Evolutionary conservation across 2,797 vertebrate species (phyloP).

Genomic region (Brachymystax lenok): DNA sequence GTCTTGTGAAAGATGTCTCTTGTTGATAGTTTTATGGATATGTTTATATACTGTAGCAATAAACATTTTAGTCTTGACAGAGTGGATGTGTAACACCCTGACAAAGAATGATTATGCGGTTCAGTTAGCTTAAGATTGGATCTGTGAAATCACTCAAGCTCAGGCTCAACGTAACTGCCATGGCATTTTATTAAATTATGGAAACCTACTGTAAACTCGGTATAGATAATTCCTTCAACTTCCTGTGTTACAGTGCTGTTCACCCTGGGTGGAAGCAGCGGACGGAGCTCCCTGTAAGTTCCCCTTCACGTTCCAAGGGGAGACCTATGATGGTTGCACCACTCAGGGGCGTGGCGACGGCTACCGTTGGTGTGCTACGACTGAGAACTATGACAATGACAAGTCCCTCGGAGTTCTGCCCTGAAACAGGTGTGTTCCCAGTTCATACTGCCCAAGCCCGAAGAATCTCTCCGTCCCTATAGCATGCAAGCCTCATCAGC

Average conservation of each 20-base stretch:
- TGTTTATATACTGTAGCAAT: too few species aligned
- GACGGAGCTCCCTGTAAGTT: conserved; percentile 93
- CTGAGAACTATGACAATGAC: conserved; percentile 91
- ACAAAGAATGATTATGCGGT: too few species aligned
- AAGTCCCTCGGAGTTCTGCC: conserved; percentile 94
- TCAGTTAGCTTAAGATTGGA: too few species aligned
- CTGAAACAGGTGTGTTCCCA: conserved; percentile 86
- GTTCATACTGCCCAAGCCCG: too few species aligned
- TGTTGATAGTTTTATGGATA: too few species aligned
- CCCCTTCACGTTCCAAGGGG: conserved; percentile 92
- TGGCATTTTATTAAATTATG: neutral
- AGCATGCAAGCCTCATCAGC: too few species aligned
- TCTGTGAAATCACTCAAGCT: too few species aligned
- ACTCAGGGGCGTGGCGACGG: conserved; percentile 91
- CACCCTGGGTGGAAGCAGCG: conserved; percentile 90
- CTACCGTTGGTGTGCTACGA: conserved; percentile 97
- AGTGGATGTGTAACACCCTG: too few species aligned
- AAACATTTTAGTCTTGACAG: too few species aligned
- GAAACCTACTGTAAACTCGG: neutral
- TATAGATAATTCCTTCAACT: neutral
- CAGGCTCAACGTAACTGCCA: neutral
- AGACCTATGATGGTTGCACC: conserved; percentile 87
- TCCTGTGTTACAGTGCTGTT: conserved; percentile 84
- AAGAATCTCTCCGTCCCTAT: too few species aligned
- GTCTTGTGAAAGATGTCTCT: too few species aligned